These are phyloP conservation scores for Carabus problematicus DNA, from an alignment of 2,888 invertebrate species.

Conservation along the genomic window DNA sequence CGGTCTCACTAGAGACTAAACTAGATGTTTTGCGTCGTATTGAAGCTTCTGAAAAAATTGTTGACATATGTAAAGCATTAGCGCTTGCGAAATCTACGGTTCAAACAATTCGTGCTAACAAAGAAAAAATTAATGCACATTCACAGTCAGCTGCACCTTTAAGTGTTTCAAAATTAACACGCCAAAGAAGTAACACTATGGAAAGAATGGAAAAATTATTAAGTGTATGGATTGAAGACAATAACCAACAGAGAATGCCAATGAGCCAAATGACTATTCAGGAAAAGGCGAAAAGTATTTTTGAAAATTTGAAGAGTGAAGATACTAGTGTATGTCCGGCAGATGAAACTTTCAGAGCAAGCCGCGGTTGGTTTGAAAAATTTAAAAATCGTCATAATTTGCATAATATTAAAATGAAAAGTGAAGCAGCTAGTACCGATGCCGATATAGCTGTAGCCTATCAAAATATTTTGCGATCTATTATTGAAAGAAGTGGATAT, in stretches of 20 bases:
- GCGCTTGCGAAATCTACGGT: conserved; percentile 45
- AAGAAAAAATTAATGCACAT: conserved; percentile 45
- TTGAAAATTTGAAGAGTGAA: background rate
- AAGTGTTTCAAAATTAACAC: conserved; percentile 47
- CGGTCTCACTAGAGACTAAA: too few relatives aligned
- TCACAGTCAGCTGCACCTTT: conserved; percentile 45
- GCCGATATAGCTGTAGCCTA: background rate
- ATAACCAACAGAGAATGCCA: conserved; percentile 46
- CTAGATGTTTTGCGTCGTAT: conserved; percentile 45
- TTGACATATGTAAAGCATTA: conserved; percentile 45
- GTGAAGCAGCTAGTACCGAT: background rate
- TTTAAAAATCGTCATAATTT: conserved; percentile 1
- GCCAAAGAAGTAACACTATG: conserved; percentile 46
- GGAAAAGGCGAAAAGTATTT: background rate
- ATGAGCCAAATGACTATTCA: conserved; percentile 42
- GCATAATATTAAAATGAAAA: background rate
- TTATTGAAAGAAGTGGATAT: background rate
- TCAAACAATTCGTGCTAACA: conserved; percentile 46
- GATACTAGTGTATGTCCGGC: background rate
- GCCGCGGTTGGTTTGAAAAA: background rate
- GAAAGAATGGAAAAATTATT: conserved; percentile 47
- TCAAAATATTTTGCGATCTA: background rate
- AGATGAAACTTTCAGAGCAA: background rate
- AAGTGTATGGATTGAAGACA: conserved; percentile 46
- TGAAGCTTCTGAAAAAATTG: conserved; percentile 43